Conservation (phyloP, 2,797 vertebrate genomes). For the Podarcis siculus region DNA sequence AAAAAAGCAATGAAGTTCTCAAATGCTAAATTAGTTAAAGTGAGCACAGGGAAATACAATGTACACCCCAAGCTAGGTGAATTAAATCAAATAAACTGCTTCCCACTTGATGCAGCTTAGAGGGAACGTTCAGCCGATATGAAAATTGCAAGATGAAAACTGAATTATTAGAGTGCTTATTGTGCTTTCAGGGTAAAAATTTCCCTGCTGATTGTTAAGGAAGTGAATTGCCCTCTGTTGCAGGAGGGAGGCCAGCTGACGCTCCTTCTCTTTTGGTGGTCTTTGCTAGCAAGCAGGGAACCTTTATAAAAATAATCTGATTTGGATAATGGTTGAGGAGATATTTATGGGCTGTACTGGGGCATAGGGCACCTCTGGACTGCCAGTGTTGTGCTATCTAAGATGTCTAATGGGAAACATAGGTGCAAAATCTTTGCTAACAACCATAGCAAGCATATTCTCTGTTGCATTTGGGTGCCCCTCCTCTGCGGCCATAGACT, state of each 20-base stretch:
- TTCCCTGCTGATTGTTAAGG: background rate
- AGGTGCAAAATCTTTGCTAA: no score
- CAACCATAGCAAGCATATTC: no score
- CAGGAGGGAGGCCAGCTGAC: background rate
- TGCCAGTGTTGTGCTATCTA: no score
- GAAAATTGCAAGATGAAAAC: background rate
- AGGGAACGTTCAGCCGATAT: background rate
- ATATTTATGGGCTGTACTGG: background rate
- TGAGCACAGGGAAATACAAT: background rate
- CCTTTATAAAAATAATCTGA: background rate
- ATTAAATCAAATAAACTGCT: background rate
- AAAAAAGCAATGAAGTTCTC: background rate
- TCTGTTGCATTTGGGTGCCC: no score
- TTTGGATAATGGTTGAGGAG: background rate
- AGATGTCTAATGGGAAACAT: no score
- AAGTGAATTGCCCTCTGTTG: background rate
- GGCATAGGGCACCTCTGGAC: background rate
- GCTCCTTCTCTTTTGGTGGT: background rate
- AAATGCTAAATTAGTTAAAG: background rate
- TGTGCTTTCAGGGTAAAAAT: background rate
- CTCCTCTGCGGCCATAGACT: no score
- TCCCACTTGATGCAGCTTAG: background rate
- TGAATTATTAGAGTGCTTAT: background rate
- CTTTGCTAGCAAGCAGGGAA: background rate
- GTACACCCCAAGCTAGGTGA: background rate